A percentile compares a stretch with the other conserved stretches of the same genome.
Evolutionary conservation across 2,888 invertebrate species (phyloP).

Genomic region (Drosophila putrida): DNA sequence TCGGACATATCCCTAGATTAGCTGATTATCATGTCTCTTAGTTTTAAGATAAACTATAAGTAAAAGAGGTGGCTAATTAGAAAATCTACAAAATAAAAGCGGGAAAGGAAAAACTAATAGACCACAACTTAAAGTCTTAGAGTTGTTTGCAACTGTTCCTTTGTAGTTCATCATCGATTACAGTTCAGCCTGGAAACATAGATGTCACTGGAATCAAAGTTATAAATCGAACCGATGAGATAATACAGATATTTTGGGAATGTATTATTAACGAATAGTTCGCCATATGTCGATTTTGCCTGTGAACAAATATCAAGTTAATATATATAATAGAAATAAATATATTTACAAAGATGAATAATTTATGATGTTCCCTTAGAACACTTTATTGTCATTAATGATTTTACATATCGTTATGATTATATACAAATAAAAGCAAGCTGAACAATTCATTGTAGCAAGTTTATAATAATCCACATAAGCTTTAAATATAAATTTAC

Average conservation of each 20-base stretch:
- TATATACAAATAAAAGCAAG: slow-evolving; percentile 8
- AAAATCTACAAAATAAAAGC: not conserved
- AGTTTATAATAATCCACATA: not conserved
- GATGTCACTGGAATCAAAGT: not conserved
- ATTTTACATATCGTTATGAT: not conserved
- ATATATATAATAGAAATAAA: too few species aligned
- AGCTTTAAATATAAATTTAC: slow-evolving; percentile 21
- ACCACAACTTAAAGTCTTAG: not conserved
- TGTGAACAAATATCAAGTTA: not conserved
- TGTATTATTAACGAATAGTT: not conserved
- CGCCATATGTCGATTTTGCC: slow-evolving; percentile 1
- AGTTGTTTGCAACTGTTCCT: not conserved
- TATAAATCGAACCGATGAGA: not conserved
- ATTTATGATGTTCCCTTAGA: not conserved
- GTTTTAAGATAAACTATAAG: not conserved
- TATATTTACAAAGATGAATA: not conserved
- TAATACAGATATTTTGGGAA: not conserved
- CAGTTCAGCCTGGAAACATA: not conserved
- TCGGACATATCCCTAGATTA: too few species aligned
- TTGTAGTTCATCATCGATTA: not conserved
- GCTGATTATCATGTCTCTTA: too few species aligned
- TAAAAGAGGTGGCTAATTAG: not conserved
- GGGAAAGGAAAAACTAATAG: not conserved
- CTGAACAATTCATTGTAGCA: not conserved
- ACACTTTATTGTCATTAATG: not conserved